A percentile compares a stretch with the other conserved stretches of the same genome.
These are phyloP conservation scores for Pseudochirops corinnae DNA, from an alignment of 2,797 vertebrate species.

Conservation along the genomic window DNA sequence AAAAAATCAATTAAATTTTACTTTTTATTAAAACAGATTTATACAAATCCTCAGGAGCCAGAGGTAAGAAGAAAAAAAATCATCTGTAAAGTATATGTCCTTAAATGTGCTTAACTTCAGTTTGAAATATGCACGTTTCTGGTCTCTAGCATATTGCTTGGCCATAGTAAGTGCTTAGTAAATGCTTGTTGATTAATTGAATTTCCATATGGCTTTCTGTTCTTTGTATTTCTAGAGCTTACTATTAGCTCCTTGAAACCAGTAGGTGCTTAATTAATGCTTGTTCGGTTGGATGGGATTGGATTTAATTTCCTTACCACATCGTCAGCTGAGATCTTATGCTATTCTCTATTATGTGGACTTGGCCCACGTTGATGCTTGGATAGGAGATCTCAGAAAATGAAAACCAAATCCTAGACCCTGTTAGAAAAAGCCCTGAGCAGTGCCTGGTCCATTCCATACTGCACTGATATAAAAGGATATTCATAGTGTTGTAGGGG, in stretches of 20 bases:
- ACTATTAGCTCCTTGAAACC: background rate
- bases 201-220: background rate
- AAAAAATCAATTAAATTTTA: slow-evolving; percentile 61
- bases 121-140: slow-evolving; percentile 44
- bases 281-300: background rate
- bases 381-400: slow-evolving; percentile 26
- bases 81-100: slow-evolving; percentile 37
- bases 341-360: slow-evolving; percentile 50
- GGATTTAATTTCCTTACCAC: background rate
- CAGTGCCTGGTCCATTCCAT: slow-evolving; percentile 20
- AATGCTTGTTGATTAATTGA: background rate
- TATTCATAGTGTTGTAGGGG: background rate
- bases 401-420: background rate
- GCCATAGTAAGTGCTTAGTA: slow-evolving; percentile 3
- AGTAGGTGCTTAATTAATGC: background rate
- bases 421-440: slow-evolving; percentile 18
- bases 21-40: slow-evolving; percentile 86
- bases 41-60: slow-evolving; percentile 85
- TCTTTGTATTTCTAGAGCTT: background rate
- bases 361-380: background rate
- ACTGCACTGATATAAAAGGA: slow-evolving; percentile 2
- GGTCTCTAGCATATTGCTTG: background rate
- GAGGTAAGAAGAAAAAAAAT: slow-evolving; percentile 84
- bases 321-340: slow-evolving; percentile 25
- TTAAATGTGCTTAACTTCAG: slow-evolving; percentile 50